A percentile compares a stretch with the other conserved stretches of the same genome.
Conservation (phyloP, 2,113 vertebrate genomes). For the Andinoacara biseriatus region DNA sequence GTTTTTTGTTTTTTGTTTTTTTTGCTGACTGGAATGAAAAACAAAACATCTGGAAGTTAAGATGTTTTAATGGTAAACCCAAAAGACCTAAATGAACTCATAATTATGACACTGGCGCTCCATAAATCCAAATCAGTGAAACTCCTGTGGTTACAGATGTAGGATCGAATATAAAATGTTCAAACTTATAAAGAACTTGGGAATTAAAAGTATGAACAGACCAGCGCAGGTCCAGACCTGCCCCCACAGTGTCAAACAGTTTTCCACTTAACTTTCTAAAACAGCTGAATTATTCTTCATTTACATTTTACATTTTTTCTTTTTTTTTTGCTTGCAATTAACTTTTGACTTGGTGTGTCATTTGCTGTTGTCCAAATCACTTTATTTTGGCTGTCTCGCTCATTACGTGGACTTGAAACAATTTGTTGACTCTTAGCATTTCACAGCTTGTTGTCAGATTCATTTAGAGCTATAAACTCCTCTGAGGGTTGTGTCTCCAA, state of each 20-base stretch:
- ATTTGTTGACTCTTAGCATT: conserved; percentile 57
- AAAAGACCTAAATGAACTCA: conserved; percentile 1
- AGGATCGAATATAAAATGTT: not conserved
- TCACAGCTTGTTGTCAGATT: conserved; percentile 68
- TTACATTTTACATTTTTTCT: conserved; percentile 42
- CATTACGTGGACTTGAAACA: conserved; percentile 65
- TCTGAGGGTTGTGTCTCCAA: conserved; percentile 52
- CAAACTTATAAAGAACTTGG: not conserved
- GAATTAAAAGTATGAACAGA: not conserved
- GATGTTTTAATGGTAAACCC: not conserved
- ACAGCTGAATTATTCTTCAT: conserved; percentile 31
- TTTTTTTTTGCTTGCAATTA: conserved; percentile 61
- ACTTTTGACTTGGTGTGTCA: conserved; percentile 59
- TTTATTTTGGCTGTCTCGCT: conserved; percentile 62
- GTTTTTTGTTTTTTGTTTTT: too few relatives aligned
- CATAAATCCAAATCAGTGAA: not conserved
- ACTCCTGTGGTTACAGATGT: not conserved
- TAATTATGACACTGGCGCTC: not conserved
- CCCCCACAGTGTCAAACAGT: not conserved
- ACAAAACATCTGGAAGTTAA: not conserved
- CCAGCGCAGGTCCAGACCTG: not conserved
- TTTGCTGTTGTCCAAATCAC: conserved; percentile 55
- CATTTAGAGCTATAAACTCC: conserved; percentile 64
- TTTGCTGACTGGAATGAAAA: not conserved
- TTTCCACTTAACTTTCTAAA: conserved; percentile 31